These are phyloP conservation scores for Bryconaethiops microstoma DNA, from an alignment of 2,797 vertebrate species.

Conservation along the genomic window DNA sequence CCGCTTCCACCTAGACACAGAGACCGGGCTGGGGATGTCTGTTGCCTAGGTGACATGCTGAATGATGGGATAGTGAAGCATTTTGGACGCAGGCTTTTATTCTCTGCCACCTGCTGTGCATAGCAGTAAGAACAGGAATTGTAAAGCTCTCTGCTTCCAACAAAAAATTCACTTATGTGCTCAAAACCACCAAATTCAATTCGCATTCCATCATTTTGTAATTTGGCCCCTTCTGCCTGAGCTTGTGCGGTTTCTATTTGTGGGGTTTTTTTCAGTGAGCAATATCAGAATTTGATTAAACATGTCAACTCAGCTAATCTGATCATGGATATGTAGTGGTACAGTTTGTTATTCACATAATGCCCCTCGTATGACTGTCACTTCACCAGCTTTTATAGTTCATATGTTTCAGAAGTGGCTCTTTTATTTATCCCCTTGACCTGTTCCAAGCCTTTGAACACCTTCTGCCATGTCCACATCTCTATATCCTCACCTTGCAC, in stretches of 20 bases:
- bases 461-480: constrained; percentile 5
- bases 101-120: constrained; percentile 11
- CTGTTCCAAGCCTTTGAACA: constrained; percentile 3
- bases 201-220: not conserved
- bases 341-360: constrained; percentile 32
- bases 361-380: not conserved
- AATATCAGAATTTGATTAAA: constrained; percentile 1
- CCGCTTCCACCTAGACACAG: constrained; percentile 38
- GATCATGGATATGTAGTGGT: constrained; percentile 13
- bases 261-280: not conserved
- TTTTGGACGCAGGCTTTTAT: constrained; percentile 39
- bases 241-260: not conserved
- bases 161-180: not conserved
- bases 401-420: constrained; percentile 6
- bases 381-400: not conserved
- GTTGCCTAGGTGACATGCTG: constrained; percentile 54
- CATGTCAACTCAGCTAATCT: constrained; percentile 14
- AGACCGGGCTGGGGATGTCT: constrained; percentile 45
- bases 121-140: not conserved
- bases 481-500: constrained; percentile 11
- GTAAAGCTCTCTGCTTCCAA: not conserved
- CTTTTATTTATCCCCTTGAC: not conserved
- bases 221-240: not conserved
- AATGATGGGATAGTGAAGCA: constrained; percentile 39
- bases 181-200: not conserved